Percentiles rank a stretch among this genome's conserved stretches.
Conservation (phyloP, 2,113 vertebrate genomes). For the Pelmatolapia mariae region DNA sequence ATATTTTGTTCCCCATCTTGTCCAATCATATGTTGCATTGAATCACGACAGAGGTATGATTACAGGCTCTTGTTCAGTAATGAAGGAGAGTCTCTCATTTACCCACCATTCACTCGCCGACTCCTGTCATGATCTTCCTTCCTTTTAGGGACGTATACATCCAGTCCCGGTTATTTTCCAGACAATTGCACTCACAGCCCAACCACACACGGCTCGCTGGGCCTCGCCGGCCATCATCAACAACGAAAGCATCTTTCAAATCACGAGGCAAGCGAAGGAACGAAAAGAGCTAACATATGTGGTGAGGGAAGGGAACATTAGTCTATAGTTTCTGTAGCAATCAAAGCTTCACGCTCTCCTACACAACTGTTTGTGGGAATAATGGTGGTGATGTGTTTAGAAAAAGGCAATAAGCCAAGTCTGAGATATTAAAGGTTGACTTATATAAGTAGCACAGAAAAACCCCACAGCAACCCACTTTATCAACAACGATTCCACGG, state of each 20-base stretch:
- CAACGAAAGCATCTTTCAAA: background rate
- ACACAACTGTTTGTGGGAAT: background rate
- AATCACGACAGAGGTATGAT: background rate
- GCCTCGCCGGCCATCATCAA: background rate
- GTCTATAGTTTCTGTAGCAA: background rate
- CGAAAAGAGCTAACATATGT: background rate
- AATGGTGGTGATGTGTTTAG: background rate
- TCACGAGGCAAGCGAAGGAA: background rate
- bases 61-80: background rate
- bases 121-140: background rate
- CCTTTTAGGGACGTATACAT: background rate
- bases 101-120: background rate
- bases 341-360: background rate
- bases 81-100: background rate
- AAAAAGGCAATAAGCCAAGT: background rate
- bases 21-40: background rate
- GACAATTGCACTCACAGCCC: background rate
- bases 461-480: background rate
- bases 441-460: background rate
- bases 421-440: background rate
- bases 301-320: background rate
- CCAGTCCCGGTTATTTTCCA: background rate
- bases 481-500: background rate
- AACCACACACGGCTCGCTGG: background rate
- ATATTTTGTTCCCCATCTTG: background rate